Evolutionary conservation across 2,888 invertebrate species (phyloP), one percentile per base, ranked within the genome.

Genomic region (Azorinus chamasolen): DNA sequence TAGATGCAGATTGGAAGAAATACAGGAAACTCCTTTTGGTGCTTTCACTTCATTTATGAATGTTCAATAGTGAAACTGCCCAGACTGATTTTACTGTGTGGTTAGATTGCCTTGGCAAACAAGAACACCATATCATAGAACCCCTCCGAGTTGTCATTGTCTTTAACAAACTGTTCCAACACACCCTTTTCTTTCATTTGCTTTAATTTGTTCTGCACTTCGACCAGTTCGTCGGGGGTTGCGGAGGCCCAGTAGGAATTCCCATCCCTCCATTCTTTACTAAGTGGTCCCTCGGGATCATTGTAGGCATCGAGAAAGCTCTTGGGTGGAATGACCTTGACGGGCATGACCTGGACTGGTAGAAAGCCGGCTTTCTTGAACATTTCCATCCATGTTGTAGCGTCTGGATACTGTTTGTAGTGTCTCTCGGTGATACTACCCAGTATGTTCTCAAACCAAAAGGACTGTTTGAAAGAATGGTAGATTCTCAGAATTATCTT

Each of bases 181-280:
- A 43, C 43, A 1, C 57, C 57, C 8, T 57, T 57, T 43, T 57
- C 20, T 14, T 57, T 22, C 57, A 57, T 57, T 41, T 57, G 43
- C 6, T 43, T 22, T 24, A 57, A 25, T 16, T 57, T 57, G 14
- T 20, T 18, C 43, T 57, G 43, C 8, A 57, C 22, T 8, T 57
- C 43, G 16, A 20, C 14, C 12, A 57, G 41, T 43, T 57, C 57
- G n/a, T 57, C 57, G 3, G 57, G 43, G 1, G 57, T 57, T 3
- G 57, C 57, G 0, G 43, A 39, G 4, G 57, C 57, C 57, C 57
- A 57, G 41, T 57, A 57, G 10, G 57, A 57, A 43, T 43, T 57
- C 10, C 12, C 57, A 8, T 57, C 57, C 10, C 57, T 22, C 57
- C 57, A 57, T 20, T 57, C 57, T 20, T 57, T 57, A 16, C 39